Evolutionary conservation across 2,797 vertebrate species (phyloP).

Genomic region (Macropodus opercularis): DNA sequence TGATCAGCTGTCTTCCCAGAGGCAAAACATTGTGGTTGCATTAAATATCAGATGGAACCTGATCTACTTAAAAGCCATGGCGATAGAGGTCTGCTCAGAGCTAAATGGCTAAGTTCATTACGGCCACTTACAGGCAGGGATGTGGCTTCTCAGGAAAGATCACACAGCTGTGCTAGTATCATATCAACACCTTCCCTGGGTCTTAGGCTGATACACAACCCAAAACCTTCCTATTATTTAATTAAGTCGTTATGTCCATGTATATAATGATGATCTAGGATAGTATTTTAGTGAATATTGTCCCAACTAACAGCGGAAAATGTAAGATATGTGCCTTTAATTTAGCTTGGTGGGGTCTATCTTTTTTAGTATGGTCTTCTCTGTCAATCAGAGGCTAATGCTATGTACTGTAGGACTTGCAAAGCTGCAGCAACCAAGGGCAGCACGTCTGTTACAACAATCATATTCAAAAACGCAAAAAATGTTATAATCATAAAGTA

Average conservation of each 20-base stretch:
- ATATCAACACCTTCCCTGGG: conserved; percentile 50
- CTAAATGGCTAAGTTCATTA: conserved; percentile 65
- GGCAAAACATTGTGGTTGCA: conserved; percentile 51
- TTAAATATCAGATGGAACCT: conserved; percentile 59
- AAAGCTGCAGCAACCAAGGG: conserved; percentile 59
- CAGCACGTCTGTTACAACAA: conserved; percentile 57
- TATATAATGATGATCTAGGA: conserved; percentile 14
- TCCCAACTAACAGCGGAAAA: conserved; percentile 24
- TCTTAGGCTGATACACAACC: conserved; percentile 42
- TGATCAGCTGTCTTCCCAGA: conserved; percentile 24
- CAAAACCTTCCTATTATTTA: conserved; percentile 25
- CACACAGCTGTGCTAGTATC: conserved; percentile 50
- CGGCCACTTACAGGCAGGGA: conserved; percentile 59
- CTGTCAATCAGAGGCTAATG: conserved; percentile 16
- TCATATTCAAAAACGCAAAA: conserved; percentile 48
- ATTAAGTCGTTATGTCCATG: too few relatives aligned
- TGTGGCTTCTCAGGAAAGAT: conserved; percentile 59
- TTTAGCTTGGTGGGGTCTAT: conserved; percentile 13
- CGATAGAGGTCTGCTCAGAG: conserved; percentile 55
- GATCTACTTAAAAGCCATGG: conserved; percentile 61
- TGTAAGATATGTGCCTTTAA: conserved; percentile 34
- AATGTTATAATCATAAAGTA: conserved; percentile 40
- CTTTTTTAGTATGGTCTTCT: conserved; percentile 16
- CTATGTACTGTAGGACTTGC: conserved; percentile 24
- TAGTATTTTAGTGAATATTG: conserved; percentile 3